Evolutionary conservation across 2,888 invertebrate genomes (phyloP).

Genomic region (Meliscaeva auricollis): DNA sequence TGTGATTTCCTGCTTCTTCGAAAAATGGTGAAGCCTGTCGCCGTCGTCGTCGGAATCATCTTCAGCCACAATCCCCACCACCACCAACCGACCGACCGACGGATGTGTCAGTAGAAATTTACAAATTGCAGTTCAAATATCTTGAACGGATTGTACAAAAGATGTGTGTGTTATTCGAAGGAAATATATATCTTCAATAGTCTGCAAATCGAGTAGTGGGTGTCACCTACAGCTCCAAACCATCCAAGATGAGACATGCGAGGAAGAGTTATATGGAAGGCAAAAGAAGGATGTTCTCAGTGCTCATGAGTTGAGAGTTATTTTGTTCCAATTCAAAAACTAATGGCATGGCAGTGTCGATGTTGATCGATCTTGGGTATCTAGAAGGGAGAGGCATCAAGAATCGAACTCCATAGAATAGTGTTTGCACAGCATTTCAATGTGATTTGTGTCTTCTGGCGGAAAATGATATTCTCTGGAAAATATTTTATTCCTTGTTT

Average conservation of each 20-base stretch:
- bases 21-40: background rate
- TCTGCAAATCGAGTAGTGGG: background rate
- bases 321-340: conserved; percentile 34
- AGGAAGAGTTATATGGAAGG: background rate
- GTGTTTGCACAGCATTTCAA: conserved; percentile 49
- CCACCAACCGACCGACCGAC: background rate
- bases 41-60: background rate
- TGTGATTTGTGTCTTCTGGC: conserved; percentile 49
- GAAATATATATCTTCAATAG: conserved; percentile 42
- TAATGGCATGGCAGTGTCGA: background rate
- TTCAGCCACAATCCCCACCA: background rate
- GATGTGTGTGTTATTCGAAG: conserved; percentile 19
- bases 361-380: conserved; percentile 18
- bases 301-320: conserved; percentile 22
- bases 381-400: background rate
- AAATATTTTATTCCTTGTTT: conserved; percentile 14
- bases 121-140: conserved; percentile 59
- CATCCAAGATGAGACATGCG: background rate
- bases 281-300: background rate
- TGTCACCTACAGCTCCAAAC: conserved; percentile 4
- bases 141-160: conserved; percentile 43
- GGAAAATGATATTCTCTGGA: conserved; percentile 45
- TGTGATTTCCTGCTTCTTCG: too few species aligned
- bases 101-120: conserved; percentile 19
- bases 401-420: conserved; percentile 6